phyloP scores from a whole-genome alignment of 1,140 invertebrate genomes.

The Halictus rubicundus region DNA sequence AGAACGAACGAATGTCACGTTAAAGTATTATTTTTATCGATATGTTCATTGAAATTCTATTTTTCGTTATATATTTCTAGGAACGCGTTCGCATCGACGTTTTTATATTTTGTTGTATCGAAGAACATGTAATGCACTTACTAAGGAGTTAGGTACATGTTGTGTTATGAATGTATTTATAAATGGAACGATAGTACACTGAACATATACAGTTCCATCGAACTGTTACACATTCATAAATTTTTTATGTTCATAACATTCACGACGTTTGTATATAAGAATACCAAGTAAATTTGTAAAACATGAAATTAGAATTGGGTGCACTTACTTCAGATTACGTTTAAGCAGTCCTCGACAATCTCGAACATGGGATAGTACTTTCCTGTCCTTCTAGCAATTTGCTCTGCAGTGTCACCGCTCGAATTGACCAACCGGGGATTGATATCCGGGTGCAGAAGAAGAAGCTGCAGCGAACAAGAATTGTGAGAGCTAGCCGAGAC shows the following conservation, averaged over 20 bases:
- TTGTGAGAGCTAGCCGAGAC: constrained; percentile 87
- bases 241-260: constrained; percentile 10
- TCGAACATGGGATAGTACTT: constrained; percentile 90
- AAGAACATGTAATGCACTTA: background rate
- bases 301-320: background rate
- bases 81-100: constrained; percentile 33
- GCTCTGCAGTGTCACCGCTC: constrained; percentile 88
- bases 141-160: constrained; percentile 21
- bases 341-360: constrained; percentile 84
- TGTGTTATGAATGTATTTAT: constrained; percentile 41
- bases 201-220: background rate
- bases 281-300: constrained; percentile 40
- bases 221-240: constrained; percentile 1
- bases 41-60: constrained; percentile 40
- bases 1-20: constrained; percentile 52
- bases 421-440: constrained; percentile 85
- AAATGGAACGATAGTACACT: constrained; percentile 22
- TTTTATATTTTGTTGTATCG: constrained; percentile 49
- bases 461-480: constrained; percentile 87
- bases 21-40: constrained; percentile 74
- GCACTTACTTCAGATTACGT: constrained; percentile 72
- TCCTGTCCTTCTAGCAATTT: constrained; percentile 90
- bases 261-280: constrained; percentile 15
- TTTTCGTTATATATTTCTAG: constrained; percentile 49
- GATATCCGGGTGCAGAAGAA: constrained; percentile 88